Percentiles rank a stretch among this genome's conserved stretches.
Evolutionary conservation across 2,113 vertebrate species (phyloP).

Genomic region (Mustelus asterias): DNA sequence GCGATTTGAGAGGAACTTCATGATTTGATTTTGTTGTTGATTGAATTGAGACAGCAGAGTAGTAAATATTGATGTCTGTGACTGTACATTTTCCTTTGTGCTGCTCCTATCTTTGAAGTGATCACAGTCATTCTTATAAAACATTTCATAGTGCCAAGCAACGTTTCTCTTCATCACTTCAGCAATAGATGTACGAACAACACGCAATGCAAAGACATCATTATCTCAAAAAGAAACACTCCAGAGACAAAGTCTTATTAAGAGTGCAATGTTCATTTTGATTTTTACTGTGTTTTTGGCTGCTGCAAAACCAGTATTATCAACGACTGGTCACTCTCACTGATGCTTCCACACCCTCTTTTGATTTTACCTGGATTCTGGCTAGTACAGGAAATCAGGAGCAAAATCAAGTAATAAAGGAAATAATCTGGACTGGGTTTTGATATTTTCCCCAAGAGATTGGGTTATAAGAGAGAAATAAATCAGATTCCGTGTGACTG

Average conservation of each 20-base stretch:
- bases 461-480: neutral
- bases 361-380: neutral
- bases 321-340: neutral
- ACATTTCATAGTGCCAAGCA: neutral
- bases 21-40: neutral
- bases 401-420: neutral
- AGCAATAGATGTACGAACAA: neutral
- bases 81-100: neutral
- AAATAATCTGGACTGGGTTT: neutral
- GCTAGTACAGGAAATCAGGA: neutral
- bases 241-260: neutral
- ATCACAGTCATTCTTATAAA: neutral
- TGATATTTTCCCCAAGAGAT: neutral
- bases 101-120: neutral
- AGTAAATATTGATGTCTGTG: neutral
- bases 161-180: neutral
- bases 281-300: neutral
- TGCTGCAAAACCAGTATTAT: neutral
- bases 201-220: neutral
- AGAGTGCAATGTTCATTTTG: neutral
- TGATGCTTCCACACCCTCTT: neutral
- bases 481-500: neutral
- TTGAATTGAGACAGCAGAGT: neutral
- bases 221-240: neutral
- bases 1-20: neutral